These are phyloP conservation scores for Salvelinus alpinus DNA, from an alignment of 2,113 vertebrate species.

Conservation along the genomic window DNA sequence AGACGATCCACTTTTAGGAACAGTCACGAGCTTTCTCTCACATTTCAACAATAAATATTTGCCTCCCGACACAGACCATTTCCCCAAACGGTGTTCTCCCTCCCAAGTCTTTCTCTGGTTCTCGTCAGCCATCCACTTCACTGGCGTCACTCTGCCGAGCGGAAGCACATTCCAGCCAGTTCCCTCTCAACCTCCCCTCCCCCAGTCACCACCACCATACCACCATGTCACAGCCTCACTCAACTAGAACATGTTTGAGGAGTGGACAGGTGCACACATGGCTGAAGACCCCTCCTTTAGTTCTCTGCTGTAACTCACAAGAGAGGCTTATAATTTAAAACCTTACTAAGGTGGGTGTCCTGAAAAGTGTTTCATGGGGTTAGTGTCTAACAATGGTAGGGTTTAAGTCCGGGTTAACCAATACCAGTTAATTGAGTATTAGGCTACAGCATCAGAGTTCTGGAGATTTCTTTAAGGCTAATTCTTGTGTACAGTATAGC, in stretches of 20 bases:
- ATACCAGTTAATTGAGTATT: constrained; percentile 42
- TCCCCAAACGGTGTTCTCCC: constrained; percentile 5
- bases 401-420: constrained; percentile 35
- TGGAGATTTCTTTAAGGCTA: no score
- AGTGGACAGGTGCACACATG: constrained; percentile 11
- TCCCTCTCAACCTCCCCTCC: constrained; percentile 28
- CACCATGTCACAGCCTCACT: not conserved
- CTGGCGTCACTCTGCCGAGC: constrained; percentile 29
- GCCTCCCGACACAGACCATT: not conserved
- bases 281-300: not conserved
- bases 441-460: not conserved
- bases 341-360: constrained; percentile 6
- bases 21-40: not conserved
- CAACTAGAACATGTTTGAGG: constrained; percentile 6
- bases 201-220: not conserved
- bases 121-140: no score
- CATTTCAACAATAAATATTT: not conserved
- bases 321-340: constrained; percentile 42
- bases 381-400: constrained; percentile 28
- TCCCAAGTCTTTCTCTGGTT: no score
- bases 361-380: constrained; percentile 30
- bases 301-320: not conserved
- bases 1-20: not conserved
- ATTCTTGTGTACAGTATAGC: no score
- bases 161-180: constrained; percentile 61